Conservation (phyloP, 2,797 vertebrate species). For the Manis crassicaudata region DNA sequence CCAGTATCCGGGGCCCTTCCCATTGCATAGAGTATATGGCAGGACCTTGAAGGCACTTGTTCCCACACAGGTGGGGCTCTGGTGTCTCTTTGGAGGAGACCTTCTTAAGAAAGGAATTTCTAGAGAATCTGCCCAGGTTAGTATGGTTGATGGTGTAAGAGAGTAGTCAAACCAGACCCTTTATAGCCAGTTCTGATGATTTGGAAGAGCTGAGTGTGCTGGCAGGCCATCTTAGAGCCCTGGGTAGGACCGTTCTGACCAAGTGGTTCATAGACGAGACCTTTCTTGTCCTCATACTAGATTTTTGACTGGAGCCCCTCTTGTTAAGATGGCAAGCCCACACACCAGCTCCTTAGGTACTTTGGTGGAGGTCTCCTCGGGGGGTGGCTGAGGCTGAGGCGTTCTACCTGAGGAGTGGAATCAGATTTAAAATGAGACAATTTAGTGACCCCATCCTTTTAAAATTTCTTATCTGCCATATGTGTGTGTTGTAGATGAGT, state of each 20-base stretch:
- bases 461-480: constrained; percentile 92
- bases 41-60: constrained; percentile 91
- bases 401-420: constrained; percentile 91
- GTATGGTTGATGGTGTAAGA: constrained; percentile 90
- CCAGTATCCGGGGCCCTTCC: constrained; percentile 91
- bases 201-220: constrained; percentile 89
- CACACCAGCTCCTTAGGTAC: constrained; percentile 93
- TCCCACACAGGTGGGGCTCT: constrained; percentile 89
- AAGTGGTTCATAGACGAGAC: constrained; percentile 92
- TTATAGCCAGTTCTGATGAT: constrained; percentile 92
- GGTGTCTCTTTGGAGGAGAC: constrained; percentile 93
- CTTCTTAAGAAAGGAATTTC: constrained; percentile 93
- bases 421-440: constrained; percentile 92
- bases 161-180: constrained; percentile 93
- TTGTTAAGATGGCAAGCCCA: constrained; percentile 91
- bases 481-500: constrained; percentile 91
- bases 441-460: constrained; percentile 92
- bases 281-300: constrained; percentile 90
- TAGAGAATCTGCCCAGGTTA: constrained; percentile 92
- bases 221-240: constrained; percentile 93
- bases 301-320: constrained; percentile 91
- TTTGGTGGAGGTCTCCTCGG: constrained; percentile 91
- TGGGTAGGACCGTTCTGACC: constrained; percentile 88
- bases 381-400: constrained; percentile 86
- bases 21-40: constrained; percentile 90